Conservation (phyloP, 2,797 vertebrate species). For the Hydrophis major region DNA sequence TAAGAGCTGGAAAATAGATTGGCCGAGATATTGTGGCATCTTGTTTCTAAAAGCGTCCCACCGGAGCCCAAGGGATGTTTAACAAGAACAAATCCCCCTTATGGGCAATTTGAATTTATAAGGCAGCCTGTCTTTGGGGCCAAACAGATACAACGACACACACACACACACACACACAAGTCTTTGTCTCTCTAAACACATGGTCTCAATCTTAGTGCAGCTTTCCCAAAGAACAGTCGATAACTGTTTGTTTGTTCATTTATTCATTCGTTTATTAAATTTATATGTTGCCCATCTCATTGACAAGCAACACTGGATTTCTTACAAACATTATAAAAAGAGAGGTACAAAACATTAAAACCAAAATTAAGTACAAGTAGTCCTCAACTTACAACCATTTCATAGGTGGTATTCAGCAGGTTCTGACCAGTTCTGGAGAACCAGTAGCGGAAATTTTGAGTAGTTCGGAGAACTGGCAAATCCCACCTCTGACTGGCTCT, state of each 20-base stretch:
- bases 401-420: too few relatives aligned
- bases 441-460: too few relatives aligned
- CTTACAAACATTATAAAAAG: too few relatives aligned
- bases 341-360: not conserved
- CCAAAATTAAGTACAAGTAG: not conserved
- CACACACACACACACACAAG: not conserved
- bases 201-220: not conserved
- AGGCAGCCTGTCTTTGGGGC: slow-evolving; percentile 29
- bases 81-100: slow-evolving; percentile 35
- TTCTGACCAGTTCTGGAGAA: too few relatives aligned
- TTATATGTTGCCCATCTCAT: too few relatives aligned
- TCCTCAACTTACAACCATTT: not conserved
- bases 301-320: too few relatives aligned
- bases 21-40: slow-evolving; percentile 28
- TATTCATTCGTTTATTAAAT: too few relatives aligned
- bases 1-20: slow-evolving; percentile 35
- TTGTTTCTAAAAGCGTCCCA: slow-evolving; percentile 24
- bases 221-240: not conserved
- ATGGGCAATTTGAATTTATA: slow-evolving; percentile 42
- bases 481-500: too few relatives aligned
- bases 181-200: not conserved
- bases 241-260: not conserved
- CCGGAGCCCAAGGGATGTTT: slow-evolving; percentile 18
- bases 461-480: too few relatives aligned
- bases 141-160: not conserved